Percentiles rank a stretch among this genome's conserved stretches.
phyloP scores from a whole-genome alignment of 2,113 vertebrate species.

The Callopanchax toddi region DNA sequence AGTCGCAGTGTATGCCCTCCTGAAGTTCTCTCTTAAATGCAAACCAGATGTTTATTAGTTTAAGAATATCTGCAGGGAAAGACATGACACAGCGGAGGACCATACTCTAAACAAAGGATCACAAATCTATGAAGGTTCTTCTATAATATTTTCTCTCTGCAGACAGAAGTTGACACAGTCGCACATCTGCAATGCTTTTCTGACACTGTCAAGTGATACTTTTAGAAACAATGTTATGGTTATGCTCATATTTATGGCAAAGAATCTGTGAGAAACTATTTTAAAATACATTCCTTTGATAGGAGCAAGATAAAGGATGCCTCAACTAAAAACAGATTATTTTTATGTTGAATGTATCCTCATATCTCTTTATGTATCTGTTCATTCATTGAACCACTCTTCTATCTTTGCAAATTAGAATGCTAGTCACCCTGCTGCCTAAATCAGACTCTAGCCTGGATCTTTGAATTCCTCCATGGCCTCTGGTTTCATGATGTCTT shows the following conservation, averaged over 20 bases:
- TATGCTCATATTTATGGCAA: constrained; percentile 54
- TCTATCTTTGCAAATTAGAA: too few species aligned
- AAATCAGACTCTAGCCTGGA: too few species aligned
- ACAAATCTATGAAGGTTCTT: constrained; percentile 53
- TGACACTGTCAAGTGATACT: constrained; percentile 69
- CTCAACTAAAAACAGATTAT: background rate
- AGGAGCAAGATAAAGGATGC: constrained; percentile 5
- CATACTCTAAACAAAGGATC: constrained; percentile 52
- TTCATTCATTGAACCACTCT: too few species aligned
- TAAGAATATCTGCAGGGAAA: constrained; percentile 50
- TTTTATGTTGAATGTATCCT: background rate
- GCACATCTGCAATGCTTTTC: constrained; percentile 59
- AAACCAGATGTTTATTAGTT: constrained; percentile 67
- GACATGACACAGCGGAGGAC: constrained; percentile 35
- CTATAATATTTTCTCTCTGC: constrained; percentile 41
- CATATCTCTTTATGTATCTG: too few species aligned
- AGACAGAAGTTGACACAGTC: constrained; percentile 43
- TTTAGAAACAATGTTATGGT: constrained; percentile 66
- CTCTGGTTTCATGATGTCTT: too few species aligned
- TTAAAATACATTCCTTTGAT: constrained; percentile 44
- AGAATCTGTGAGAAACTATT: constrained; percentile 70
- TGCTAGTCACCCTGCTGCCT: too few species aligned
- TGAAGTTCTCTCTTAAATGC: constrained; percentile 44
- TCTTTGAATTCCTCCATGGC: too few species aligned
- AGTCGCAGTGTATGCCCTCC: constrained; percentile 4